Percentiles rank a stretch among this genome's conserved stretches.
Evolutionary conservation across 2,888 invertebrate genomes (phyloP).

Genomic region (Drosophila fungiperda): DNA sequence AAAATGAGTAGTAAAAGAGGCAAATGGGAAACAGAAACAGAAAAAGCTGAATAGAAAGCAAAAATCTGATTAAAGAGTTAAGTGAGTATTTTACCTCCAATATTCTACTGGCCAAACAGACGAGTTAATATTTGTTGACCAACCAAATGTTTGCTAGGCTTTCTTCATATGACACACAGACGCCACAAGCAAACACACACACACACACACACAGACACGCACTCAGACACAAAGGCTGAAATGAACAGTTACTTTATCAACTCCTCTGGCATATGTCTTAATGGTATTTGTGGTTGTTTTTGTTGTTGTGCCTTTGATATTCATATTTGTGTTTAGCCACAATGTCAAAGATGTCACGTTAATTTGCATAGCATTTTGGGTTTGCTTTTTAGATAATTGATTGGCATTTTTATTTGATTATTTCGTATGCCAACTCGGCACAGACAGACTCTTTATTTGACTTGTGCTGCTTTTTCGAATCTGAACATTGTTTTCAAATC

Average conservation of each 20-base stretch:
- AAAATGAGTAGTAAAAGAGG: slow-evolving; percentile 43
- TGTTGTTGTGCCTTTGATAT: slow-evolving; percentile 42
- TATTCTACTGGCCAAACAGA: slow-evolving; percentile 12
- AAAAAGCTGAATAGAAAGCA: slow-evolving; percentile 26
- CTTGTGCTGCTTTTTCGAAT: slow-evolving; percentile 6
- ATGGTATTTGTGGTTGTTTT: slow-evolving; percentile 21
- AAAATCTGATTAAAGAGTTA: slow-evolving; percentile 76
- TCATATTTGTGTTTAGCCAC: slow-evolving; percentile 61
- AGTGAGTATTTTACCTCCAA: slow-evolving; percentile 68
- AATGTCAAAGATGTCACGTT: slow-evolving; percentile 78
- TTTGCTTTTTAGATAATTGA: slow-evolving; percentile 76
- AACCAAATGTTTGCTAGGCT: slow-evolving; percentile 58
- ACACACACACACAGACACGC: not conserved
- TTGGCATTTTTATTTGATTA: slow-evolving; percentile 44
- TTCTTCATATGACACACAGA: slow-evolving; percentile 17
- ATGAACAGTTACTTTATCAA: slow-evolving; percentile 27
- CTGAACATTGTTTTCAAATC: not conserved
- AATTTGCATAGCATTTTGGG: slow-evolving; percentile 62
- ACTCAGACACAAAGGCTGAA: slow-evolving; percentile 4
- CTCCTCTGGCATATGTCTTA: slow-evolving; percentile 19
- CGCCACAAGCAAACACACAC: not conserved
- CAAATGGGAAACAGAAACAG: slow-evolving; percentile 4
- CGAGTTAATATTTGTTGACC: slow-evolving; percentile 31
- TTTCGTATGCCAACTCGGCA: slow-evolving; percentile 21
- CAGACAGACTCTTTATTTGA: slow-evolving; percentile 34